Evolutionary conservation across 2,888 invertebrate genomes (phyloP).

Genomic region (Heliconius cydno): DNA sequence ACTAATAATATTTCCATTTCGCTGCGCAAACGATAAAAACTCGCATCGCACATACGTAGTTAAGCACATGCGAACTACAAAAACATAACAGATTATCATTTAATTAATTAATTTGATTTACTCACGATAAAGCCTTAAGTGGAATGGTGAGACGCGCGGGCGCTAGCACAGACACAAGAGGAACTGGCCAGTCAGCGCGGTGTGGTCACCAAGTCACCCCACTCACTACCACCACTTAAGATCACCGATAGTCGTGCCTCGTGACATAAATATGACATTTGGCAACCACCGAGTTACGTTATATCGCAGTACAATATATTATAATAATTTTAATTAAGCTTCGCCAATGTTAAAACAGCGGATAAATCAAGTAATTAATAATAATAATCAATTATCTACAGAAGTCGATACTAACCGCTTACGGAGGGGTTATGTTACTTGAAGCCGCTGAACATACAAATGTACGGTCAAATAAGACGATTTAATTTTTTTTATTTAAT

Average conservation of each 20-base stretch:
- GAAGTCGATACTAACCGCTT: neutral
- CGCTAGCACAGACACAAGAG: constrained; percentile 53
- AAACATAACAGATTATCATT: constrained; percentile 2
- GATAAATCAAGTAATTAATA: constrained; percentile 4
- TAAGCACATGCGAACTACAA: constrained; percentile 5
- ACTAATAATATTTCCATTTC: too few relatives aligned
- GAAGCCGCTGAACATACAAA: neutral
- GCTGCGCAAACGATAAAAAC: constrained; percentile 18
- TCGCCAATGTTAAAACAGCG: constrained; percentile 37
- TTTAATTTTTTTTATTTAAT: neutral
- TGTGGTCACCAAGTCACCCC: constrained; percentile 56
- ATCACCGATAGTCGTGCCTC: constrained; percentile 51
- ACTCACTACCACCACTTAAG: constrained; percentile 50
- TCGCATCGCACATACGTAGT: constrained; percentile 34
- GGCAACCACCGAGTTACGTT: constrained; percentile 50
- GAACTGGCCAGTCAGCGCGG: constrained; percentile 53
- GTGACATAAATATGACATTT: constrained; percentile 53
- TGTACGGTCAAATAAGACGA: neutral
- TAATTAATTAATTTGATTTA: constrained; percentile 29
- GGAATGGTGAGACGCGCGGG: constrained; percentile 53
- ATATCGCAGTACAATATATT: constrained; percentile 48
- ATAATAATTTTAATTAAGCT: constrained; percentile 45
- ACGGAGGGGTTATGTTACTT: neutral
- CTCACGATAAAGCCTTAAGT: constrained; percentile 52
- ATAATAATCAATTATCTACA: too few relatives aligned